A percentile compares a stretch with the other conserved stretches of the same genome.
These are phyloP conservation scores for Thaleichthys pacificus DNA, from an alignment of 2,797 vertebrate species.

Conservation along the genomic window DNA sequence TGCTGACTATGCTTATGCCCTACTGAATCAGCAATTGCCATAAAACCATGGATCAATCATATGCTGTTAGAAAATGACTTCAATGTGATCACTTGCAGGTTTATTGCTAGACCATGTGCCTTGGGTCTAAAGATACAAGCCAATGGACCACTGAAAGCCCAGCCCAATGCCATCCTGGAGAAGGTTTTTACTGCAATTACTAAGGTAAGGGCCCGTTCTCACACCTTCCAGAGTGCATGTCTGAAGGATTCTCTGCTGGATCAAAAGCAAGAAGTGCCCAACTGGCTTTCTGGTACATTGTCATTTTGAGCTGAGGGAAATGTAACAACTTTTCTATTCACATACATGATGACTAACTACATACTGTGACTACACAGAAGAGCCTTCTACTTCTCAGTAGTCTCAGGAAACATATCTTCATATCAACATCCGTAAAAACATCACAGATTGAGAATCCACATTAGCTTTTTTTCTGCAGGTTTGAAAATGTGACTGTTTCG, in stretches of 20 bases:
- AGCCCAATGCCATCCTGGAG: slow-evolving; percentile 95
- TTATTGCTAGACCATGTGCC: slow-evolving; percentile 96
- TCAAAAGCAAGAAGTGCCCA: neutral
- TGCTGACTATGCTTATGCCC: neutral
- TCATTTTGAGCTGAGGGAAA: too few species aligned
- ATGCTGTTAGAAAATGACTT: slow-evolving; percentile 23
- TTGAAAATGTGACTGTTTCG: too few species aligned
- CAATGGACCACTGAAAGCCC: slow-evolving; percentile 92
- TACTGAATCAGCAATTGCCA: slow-evolving; percentile 2
- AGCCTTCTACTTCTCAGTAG: too few species aligned
- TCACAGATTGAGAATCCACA: too few species aligned
- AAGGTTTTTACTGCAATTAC: slow-evolving; percentile 99
- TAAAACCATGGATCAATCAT: slow-evolving; percentile 7
- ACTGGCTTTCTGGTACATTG: too few species aligned
- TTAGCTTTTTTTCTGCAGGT: too few species aligned
- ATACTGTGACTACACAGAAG: neutral
- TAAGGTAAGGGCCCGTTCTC: slow-evolving; percentile 79
- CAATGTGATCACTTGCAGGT: slow-evolving; percentile 75
- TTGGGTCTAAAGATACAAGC: slow-evolving; percentile 96
- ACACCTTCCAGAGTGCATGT: neutral
- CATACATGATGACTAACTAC: neutral
- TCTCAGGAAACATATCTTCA: too few species aligned
- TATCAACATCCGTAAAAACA: too few species aligned
- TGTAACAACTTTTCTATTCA: too few species aligned
- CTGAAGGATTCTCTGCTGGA: neutral